phyloP scores from a whole-genome alignment of 2,888 invertebrate species.

The Chrysina gloriosa region DNA sequence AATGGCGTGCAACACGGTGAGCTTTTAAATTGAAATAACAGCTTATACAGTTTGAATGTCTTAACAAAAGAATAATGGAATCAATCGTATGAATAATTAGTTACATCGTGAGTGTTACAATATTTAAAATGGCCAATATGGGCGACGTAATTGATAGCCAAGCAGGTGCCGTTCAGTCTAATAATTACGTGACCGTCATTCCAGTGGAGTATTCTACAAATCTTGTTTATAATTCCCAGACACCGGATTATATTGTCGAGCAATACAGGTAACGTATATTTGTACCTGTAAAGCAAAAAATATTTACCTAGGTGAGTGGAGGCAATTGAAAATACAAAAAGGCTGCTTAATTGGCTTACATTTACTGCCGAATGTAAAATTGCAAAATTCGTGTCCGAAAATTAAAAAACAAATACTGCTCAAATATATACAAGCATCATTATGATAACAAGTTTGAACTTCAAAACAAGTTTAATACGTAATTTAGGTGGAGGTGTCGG shows the following conservation, averaged over 20 bases:
- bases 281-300: too few relatives aligned
- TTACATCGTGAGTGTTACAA: neutral
- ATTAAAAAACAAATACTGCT: too few relatives aligned
- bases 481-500: constrained; percentile 7
- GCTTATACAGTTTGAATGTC: too few relatives aligned
- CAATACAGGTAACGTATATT: constrained; percentile 60
- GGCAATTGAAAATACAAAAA: too few relatives aligned
- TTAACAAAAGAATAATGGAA: too few relatives aligned
- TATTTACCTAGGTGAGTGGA: too few relatives aligned
- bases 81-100: neutral
- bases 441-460: neutral
- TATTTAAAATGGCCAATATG: constrained; percentile 3
- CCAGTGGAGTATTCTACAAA: constrained; percentile 58
- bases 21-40: too few relatives aligned
- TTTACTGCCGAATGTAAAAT: too few relatives aligned
- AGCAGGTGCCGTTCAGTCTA: constrained; percentile 49
- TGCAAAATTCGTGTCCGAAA: too few relatives aligned
- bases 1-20: too few relatives aligned
- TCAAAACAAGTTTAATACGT: neutral
- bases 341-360: too few relatives aligned
- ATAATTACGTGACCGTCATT: constrained; percentile 58
- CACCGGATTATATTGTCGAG: constrained; percentile 58
- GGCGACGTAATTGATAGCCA: constrained; percentile 44
- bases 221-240: constrained; percentile 54
- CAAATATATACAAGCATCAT: too few relatives aligned